A percentile compares a stretch with the other conserved stretches of the same genome.
phyloP scores from a whole-genome alignment of 2,113 vertebrate species.

The Urocitellus parryii region DNA sequence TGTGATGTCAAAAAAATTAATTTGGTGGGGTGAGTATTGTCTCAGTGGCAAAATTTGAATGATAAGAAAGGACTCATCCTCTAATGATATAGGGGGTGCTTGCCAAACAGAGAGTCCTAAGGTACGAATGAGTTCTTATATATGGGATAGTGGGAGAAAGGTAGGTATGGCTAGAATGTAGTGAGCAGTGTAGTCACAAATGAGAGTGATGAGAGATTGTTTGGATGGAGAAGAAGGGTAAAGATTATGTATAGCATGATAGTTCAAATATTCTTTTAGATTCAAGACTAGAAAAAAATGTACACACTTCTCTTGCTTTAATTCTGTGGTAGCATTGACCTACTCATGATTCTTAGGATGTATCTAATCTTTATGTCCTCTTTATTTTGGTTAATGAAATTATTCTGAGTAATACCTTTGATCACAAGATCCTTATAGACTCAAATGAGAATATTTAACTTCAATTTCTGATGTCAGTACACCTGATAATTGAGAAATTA shows the following conservation, averaged over 20 bases:
- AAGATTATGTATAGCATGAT: accelerated
- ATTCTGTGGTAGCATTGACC: not conserved
- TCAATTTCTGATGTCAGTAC: not conserved
- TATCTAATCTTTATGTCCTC: not conserved
- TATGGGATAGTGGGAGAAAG: not conserved
- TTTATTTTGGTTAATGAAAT: not conserved
- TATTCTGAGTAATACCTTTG: not conserved
- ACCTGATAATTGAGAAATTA: not conserved
- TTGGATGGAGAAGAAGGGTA: accelerated
- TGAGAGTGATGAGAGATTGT: not conserved
- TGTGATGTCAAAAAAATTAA: not conserved
- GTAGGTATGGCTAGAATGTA: too few relatives aligned
- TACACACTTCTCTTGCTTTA: not conserved
- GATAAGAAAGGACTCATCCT: not conserved
- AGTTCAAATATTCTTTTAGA: not conserved
- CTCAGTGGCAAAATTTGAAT: not conserved
- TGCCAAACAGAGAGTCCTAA: not conserved
- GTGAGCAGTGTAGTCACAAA: accelerated
- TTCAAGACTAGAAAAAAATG: not conserved
- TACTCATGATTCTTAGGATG: not conserved
- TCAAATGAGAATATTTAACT: not conserved
- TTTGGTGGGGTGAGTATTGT: accelerated
- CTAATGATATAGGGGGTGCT: not conserved
- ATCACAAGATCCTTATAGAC: not conserved
- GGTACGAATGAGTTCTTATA: not conserved